Evolutionary conservation across 2,888 invertebrate genomes (phyloP), one percentile per base, ranked within the genome.

Genomic region (Lypha dubia): DNA sequence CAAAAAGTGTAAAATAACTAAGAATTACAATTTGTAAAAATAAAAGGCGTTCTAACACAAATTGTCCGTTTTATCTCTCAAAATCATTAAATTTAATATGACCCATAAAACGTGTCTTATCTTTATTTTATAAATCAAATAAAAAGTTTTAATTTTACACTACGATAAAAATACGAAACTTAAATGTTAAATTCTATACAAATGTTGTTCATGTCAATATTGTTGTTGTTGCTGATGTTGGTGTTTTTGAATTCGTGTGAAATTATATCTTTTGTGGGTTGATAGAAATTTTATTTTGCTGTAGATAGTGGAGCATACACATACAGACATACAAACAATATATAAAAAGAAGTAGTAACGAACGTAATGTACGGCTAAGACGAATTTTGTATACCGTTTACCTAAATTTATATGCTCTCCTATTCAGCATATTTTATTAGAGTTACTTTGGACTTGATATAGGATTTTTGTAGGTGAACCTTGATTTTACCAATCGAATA

Each of bases 61-160:
- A 41, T 28, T 60, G 49, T 60, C 15, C 15, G 13, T 65, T 65
- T 41, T 38, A 49, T 68, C 58, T 15, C 38, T 17, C 13, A 8
- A 63, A 46, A 46, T 49, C 24, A 71, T 65, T 56, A 71, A 44
- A 11, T 63, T 71, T 53, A 73, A 46, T 63, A 56, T 20, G 35
- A 11, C 46, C 46, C 63, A 58, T 38, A 56, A 65, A 71, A 73
- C 65, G 71, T 73, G 65, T 73, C 70, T 71, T 79, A 63, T 70
- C 70, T 46, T 41, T 44, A 11, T 44, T 20, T 11, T 24, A 28
- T 8, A 17, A 24, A 67, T 56, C 67, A 28, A 17, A 74, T 1
- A 13, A 28, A 11, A 17, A 35, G 65, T 13, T 76, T 44, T 58
- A 58, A 44, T 32, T 65, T 17, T 22, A 32, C 32, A 17, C 46